Percentiles rank a stretch among this genome's conserved stretches.
Evolutionary conservation across 1,140 invertebrate species (phyloP).

Genomic region (Drosophila gunungcola): DNA sequence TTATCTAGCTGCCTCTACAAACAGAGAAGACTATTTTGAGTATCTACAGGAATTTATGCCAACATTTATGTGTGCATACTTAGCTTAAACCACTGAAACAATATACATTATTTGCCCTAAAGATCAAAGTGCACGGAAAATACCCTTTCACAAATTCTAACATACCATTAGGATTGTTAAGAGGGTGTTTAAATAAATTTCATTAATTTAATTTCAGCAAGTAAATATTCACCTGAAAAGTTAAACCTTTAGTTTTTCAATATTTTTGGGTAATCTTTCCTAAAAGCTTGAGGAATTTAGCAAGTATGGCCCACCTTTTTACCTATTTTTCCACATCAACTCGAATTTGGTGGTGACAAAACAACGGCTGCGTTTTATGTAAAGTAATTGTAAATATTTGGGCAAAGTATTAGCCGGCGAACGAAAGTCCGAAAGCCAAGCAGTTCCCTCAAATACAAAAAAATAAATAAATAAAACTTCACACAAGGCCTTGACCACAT

Average conservation of each 20-base stretch:
- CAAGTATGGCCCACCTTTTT: not conserved
- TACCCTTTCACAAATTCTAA: too few relatives aligned
- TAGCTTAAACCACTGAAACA: too few relatives aligned
- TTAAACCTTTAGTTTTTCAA: too few relatives aligned
- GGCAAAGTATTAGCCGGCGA: slow-evolving; percentile 42
- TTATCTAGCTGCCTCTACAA: not conserved
- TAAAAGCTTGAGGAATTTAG: too few relatives aligned
- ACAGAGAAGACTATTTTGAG: not conserved
- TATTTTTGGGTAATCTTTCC: too few relatives aligned
- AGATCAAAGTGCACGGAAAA: too few relatives aligned
- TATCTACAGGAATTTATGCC: not conserved
- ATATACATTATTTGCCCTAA: too few relatives aligned
- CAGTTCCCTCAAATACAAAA: not conserved
- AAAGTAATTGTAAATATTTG: slow-evolving; percentile 78
- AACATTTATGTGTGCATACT: too few relatives aligned
- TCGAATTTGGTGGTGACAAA: not conserved
- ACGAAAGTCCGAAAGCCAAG: slow-evolving; percentile 17
- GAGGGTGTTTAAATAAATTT: too few relatives aligned
- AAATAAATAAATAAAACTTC: slow-evolving; percentile 23
- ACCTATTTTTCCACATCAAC: not conserved
- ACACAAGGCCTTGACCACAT: slow-evolving; percentile 47
- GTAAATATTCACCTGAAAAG: too few relatives aligned
- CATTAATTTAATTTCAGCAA: too few relatives aligned
- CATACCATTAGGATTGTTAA: too few relatives aligned
- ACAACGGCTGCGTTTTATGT: slow-evolving; percentile 45